Base-by-base conservation (phyloP, 2,888 invertebrate species). In the Pandemis corylana region DNA sequence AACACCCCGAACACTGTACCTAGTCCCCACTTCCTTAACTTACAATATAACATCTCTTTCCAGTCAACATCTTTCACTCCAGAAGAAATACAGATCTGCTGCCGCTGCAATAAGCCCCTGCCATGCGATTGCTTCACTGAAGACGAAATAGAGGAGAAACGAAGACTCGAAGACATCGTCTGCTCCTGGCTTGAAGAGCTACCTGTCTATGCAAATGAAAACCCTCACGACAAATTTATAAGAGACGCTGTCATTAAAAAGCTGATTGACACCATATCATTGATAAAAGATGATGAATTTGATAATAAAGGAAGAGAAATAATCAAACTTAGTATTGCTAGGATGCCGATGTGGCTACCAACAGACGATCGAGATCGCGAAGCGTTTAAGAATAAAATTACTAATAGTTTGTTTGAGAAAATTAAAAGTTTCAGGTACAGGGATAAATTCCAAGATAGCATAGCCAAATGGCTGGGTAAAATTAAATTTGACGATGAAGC, bases 261-360 rank as follows among this genome's bases (percentile, higher is more conserved):
- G 36, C 71, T 89, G 53, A 75, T 77, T 4, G 77, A 82, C 0
- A 77, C 76, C 0, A 59, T 89, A 5, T 78, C 80, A 61, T 42
- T 41, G 0, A 44, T 87, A 5, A 72, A 80, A 44, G 75, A 77
- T 28, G 79, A 82, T 42, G 71, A 78, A 1, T 84, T 82, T 28
- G 71, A 80, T 20, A 75, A 79, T 4, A 81, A 77, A 71, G 82
- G 78, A 5, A 80, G 70, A 66, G 77, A 78, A 7, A 80, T 79
- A 65, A 82, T 87, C 4, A 70, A 72, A 42, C 76, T 74, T 46
- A 85, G 80, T 36, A 59, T 89, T 5, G 76, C 81, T 13, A 76
- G 75, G 36, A 77, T 88, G 53, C 86, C 87, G 0, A 84, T 90
- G 76, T 89, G 89, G 89, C 77, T 76, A 42, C 86, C 87, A 7